phyloP scores from a whole-genome alignment of 2,797 vertebrate genomes.

The Tenualosa thibaudeaui region DNA sequence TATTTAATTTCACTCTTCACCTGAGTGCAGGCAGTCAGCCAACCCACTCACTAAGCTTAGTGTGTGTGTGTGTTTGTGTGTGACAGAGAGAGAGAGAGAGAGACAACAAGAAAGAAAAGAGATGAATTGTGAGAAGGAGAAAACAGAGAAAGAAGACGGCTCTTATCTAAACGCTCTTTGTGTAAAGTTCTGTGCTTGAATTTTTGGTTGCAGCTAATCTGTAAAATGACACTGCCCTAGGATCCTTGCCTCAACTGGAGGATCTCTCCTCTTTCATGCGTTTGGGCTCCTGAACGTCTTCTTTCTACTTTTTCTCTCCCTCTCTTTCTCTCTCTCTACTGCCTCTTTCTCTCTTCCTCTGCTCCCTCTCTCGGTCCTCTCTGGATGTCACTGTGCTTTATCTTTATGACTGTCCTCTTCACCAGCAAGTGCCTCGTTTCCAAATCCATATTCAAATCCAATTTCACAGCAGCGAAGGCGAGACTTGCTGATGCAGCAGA shows the following conservation, averaged over 20 bases:
- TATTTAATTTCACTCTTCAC: conserved; percentile 45
- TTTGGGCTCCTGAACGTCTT: background rate
- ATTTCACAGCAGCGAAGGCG: conserved; percentile 71
- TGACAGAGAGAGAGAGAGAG: background rate
- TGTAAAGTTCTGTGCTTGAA: background rate
- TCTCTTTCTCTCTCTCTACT: background rate
- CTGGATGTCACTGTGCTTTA: conserved; percentile 58
- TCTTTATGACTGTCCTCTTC: conserved; percentile 58
- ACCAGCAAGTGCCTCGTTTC: conserved; percentile 56
- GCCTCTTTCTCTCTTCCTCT: background rate
- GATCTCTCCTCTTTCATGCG: background rate
- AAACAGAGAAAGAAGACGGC: background rate
- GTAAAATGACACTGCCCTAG: background rate
- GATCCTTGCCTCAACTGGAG: background rate
- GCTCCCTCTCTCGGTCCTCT: conserved; percentile 1
- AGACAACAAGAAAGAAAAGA: background rate
- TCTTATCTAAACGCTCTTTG: background rate
- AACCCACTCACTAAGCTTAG: background rate
- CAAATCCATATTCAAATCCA: conserved; percentile 75
- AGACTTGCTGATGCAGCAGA: conserved; percentile 74
- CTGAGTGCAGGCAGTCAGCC: conserved; percentile 33
- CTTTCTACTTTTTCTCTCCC: background rate
- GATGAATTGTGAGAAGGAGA: no score
- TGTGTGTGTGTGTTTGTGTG: background rate
- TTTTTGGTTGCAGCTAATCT: background rate